A percentile compares a stretch with the other conserved stretches of the same genome.
Conservation (phyloP, 2,797 vertebrate species). For the Sebastes vulpes region DNA sequence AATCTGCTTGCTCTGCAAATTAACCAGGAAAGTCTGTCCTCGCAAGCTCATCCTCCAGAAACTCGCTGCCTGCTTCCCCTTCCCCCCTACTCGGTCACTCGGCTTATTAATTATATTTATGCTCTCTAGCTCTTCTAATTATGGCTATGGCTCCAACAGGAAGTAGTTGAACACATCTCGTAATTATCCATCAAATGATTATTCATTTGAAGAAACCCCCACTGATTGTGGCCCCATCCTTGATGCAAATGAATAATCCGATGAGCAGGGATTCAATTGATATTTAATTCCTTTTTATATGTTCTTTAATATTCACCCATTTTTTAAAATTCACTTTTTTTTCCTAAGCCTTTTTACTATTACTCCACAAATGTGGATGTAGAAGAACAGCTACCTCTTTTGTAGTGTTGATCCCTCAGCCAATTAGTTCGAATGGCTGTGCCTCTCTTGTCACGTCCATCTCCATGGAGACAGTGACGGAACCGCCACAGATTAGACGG, state of each 20-base stretch:
- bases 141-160: slow-evolving; percentile 40
- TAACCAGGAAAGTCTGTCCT: slow-evolving; percentile 28
- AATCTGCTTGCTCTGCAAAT: slow-evolving; percentile 66
- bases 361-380: neutral
- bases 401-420: slow-evolving; percentile 14
- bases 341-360: neutral
- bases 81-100: slow-evolving; percentile 20
- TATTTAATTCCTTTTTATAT: slow-evolving; percentile 26
- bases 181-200: slow-evolving; percentile 73
- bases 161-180: slow-evolving; percentile 64
- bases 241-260: slow-evolving; percentile 62
- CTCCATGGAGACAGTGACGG: slow-evolving; percentile 47
- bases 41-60: slow-evolving; percentile 34
- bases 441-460: slow-evolving; percentile 21
- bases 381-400: neutral
- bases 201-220: slow-evolving; percentile 74
- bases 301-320: slow-evolving; percentile 23
- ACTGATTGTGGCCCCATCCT: slow-evolving; percentile 50
- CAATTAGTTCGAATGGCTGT: slow-evolving; percentile 35
- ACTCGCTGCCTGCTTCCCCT: neutral
- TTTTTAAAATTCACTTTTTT: slow-evolving; percentile 5
- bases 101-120: slow-evolving; percentile 69
- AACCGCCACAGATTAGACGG: slow-evolving; percentile 20
- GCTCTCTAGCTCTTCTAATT: slow-evolving; percentile 61
- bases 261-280: slow-evolving; percentile 36